These are phyloP conservation scores for Globicephala melas DNA, from an alignment of 2,113 vertebrate genomes.

Conservation along the genomic window DNA sequence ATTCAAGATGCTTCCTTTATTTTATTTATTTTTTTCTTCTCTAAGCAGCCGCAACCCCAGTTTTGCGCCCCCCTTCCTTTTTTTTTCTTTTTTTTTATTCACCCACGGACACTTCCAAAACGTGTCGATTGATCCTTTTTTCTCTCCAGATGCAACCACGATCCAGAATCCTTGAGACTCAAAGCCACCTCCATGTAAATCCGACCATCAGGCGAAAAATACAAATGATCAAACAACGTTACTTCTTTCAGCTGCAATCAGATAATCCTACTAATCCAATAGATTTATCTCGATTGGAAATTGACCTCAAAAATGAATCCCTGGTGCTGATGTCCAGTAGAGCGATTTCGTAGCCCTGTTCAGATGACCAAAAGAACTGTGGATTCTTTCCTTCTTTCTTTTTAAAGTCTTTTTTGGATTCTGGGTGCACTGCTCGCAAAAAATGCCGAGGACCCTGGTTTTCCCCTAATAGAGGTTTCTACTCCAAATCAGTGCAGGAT, in stretches of 20 bases:
- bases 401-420: slow-evolving; percentile 82
- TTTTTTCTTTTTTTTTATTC: slow-evolving; percentile 17
- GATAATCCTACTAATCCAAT: slow-evolving; percentile 90
- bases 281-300: slow-evolving; percentile 84
- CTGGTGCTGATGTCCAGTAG: slow-evolving; percentile 73
- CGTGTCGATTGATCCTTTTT: slow-evolving; percentile 73
- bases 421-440: slow-evolving; percentile 87
- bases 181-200: slow-evolving; percentile 84
- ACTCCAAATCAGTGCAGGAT: slow-evolving; percentile 84
- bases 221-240: slow-evolving; percentile 81
- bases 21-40: slow-evolving; percentile 39
- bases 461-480: slow-evolving; percentile 85
- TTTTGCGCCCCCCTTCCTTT: not conserved
- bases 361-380: slow-evolving; percentile 61
- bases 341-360: slow-evolving; percentile 75
- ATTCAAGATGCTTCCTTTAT: slow-evolving; percentile 42
- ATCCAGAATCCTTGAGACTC: slow-evolving; percentile 75
- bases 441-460: slow-evolving; percentile 86
- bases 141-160: slow-evolving; percentile 67
- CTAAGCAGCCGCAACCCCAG: slow-evolving; percentile 65
- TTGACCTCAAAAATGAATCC: slow-evolving; percentile 84
- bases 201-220: slow-evolving; percentile 84
- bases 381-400: slow-evolving; percentile 68
- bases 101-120: slow-evolving; percentile 82
- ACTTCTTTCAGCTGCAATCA: slow-evolving; percentile 84